A percentile compares a stretch with the other conserved stretches of the same genome.
phyloP scores from a whole-genome alignment of 2,113 vertebrate genomes.

The Xyrauchen texanus region DNA sequence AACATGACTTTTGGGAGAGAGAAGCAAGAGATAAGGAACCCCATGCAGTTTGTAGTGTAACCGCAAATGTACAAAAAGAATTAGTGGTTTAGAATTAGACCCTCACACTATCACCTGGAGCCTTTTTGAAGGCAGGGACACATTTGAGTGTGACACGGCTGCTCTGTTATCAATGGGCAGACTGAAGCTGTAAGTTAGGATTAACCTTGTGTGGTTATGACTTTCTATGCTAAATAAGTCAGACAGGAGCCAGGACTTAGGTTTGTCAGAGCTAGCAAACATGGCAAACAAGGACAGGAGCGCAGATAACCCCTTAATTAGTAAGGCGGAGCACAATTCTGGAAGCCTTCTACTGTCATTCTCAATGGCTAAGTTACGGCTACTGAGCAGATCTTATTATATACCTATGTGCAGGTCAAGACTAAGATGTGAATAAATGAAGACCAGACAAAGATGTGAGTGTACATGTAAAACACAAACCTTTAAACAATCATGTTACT shows the following conservation, averaged over 20 bases:
- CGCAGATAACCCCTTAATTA: neutral
- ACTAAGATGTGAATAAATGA: too few species aligned
- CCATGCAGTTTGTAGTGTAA: neutral
- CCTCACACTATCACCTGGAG: neutral
- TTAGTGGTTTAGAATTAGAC: too few species aligned
- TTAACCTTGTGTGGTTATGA: conserved; percentile 49
- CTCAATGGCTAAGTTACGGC: too few species aligned
- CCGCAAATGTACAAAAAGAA: neutral
- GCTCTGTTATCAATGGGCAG: neutral
- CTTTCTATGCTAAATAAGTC: conserved; percentile 36
- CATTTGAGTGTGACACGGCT: too few species aligned
- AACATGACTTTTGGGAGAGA: conserved; percentile 87
- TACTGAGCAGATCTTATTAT: too few species aligned
- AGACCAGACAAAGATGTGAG: too few species aligned
- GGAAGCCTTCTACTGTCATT: neutral
- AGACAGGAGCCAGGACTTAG: neutral
- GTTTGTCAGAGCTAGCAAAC: conserved; percentile 40
- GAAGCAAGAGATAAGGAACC: conserved; percentile 48
- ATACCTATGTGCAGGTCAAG: too few species aligned
- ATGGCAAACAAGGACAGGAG: conserved; percentile 21
- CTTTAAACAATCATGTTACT: too few species aligned
- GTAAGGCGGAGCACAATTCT: neutral
- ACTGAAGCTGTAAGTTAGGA: conserved; percentile 42
- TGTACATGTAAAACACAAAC: too few species aligned
- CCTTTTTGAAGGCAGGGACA: neutral